Evolutionary conservation across 2,888 invertebrate species (phyloP).

Genomic region (Nemotelus pantherinus): DNA sequence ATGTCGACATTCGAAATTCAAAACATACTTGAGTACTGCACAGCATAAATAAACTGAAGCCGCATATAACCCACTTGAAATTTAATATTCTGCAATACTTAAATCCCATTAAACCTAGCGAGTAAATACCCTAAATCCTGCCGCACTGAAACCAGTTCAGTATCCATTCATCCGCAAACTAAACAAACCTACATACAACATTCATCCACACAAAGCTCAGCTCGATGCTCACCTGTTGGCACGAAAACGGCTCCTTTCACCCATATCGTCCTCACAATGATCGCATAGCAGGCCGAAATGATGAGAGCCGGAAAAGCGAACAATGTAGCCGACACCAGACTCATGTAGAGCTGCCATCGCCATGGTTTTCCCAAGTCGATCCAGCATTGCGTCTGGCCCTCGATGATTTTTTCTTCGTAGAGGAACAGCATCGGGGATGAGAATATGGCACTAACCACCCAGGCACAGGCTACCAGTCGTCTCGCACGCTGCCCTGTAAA

Average conservation of each 20-base stretch:
- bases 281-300: slow-evolving; percentile 88
- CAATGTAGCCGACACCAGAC: slow-evolving; percentile 79
- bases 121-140: too few relatives aligned
- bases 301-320: slow-evolving; percentile 88
- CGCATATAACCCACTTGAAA: too few relatives aligned
- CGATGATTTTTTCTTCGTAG: slow-evolving; percentile 81
- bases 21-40: too few relatives aligned
- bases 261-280: slow-evolving; percentile 94
- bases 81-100: too few relatives aligned
- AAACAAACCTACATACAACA: too few relatives aligned
- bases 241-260: slow-evolving; percentile 70
- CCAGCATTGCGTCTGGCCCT: slow-evolving; percentile 87
- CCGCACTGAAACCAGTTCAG: too few relatives aligned
- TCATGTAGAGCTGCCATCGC: slow-evolving; percentile 91
- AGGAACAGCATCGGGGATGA: slow-evolving; percentile 83
- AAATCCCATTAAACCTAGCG: too few relatives aligned
- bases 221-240: slow-evolving; percentile 57
- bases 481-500: slow-evolving; percentile 83
- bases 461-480: slow-evolving; percentile 80
- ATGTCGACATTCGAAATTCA: too few relatives aligned
- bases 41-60: too few relatives aligned
- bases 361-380: slow-evolving; percentile 79
- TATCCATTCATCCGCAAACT: too few relatives aligned
- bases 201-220: too few relatives aligned
- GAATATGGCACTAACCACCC: slow-evolving; percentile 84